Percentiles rank a stretch among this genome's conserved stretches.
These are phyloP conservation scores for Varecia variegata DNA, from an alignment of 2,797 vertebrate species.

Conservation along the genomic window DNA sequence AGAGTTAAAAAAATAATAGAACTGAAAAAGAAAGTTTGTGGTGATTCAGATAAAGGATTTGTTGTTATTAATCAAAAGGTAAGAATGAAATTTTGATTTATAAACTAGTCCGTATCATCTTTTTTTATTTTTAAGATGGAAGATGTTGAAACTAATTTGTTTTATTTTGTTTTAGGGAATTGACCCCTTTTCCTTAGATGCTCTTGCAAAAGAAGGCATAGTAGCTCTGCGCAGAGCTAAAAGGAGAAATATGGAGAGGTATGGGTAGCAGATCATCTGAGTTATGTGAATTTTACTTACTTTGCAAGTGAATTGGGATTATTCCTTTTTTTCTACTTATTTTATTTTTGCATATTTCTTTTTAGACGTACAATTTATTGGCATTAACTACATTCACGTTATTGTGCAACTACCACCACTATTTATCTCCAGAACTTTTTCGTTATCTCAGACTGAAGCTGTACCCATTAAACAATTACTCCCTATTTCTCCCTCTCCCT, in stretches of 20 bases:
- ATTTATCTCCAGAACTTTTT: neutral
- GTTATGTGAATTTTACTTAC: neutral
- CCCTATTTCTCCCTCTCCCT: neutral
- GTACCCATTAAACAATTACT: neutral
- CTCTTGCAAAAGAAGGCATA: conserved; percentile 96
- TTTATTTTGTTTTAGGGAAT: conserved; percentile 89
- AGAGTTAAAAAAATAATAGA: conserved; percentile 95
- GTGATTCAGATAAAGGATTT: conserved; percentile 92
- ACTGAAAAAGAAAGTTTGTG: conserved; percentile 92
- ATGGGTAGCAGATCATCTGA: neutral
- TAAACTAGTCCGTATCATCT: neutral
- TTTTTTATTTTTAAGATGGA: neutral
- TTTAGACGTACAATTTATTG: neutral
- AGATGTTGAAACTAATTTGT: neutral
- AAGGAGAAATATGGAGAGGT: conserved; percentile 99
- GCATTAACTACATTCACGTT: neutral
- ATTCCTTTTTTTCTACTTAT: neutral
- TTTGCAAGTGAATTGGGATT: neutral
- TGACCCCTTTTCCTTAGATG: conserved; percentile 96
- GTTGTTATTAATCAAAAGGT: conserved; percentile 99
- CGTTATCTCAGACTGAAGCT: neutral
- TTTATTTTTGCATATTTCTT: neutral
- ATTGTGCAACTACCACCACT: neutral
- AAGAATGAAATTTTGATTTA: conserved; percentile 52
- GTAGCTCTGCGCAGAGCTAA: conserved; percentile 96